Evolutionary conservation across 1,140 invertebrate species (phyloP), one percentile per base, ranked within the genome.

Genomic region (Megalopta genalis): DNA sequence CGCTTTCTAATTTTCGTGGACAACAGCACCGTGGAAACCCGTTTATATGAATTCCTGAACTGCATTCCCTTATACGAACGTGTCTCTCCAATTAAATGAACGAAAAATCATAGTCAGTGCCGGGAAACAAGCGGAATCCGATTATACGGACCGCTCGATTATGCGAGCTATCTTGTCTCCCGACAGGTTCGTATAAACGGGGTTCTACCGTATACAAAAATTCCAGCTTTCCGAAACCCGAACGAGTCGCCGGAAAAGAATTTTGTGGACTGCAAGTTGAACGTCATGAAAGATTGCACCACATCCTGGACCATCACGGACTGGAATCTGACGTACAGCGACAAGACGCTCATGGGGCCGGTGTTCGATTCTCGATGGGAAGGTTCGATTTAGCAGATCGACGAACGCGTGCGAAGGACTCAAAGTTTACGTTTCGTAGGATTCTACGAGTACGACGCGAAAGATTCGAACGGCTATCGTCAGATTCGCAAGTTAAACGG

Each of bases 311-410:
- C 0, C 6, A 37, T 14, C 16, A 0, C 8, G 0, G 12, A 32
- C 2, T 86, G 86, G 86, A 65, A 1, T 9, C 10, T 77, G 12
- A 73, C 63, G 10, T 68, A 75, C 46, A 84, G 82, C 8, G 6
- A 42, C 0, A 18, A 23, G 12, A 77, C 32, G 10, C 73, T 79
- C 6, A 82, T 82, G 82, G 84, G 81, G 18, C 81, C 81, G 0
- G 84, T 79, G n/a, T 65, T 75, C 1, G 83, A 86, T 74, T 39
- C 27, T 21, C 80, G 84, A 72, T 88, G 86, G 87, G 86, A 88
- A 85, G 70, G 86, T 88, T 71, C 21, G 74, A 21, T 37, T 59
- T 25, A 25, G 10, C 3, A 42, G 57, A 9, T 71, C 60, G 18
- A n/a, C 27, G 5, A 37, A 37, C 4, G 0, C 0, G 54, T 37